These are phyloP conservation scores for Megalopta genalis DNA, from an alignment of 1,140 invertebrate species.

Conservation along the genomic window DNA sequence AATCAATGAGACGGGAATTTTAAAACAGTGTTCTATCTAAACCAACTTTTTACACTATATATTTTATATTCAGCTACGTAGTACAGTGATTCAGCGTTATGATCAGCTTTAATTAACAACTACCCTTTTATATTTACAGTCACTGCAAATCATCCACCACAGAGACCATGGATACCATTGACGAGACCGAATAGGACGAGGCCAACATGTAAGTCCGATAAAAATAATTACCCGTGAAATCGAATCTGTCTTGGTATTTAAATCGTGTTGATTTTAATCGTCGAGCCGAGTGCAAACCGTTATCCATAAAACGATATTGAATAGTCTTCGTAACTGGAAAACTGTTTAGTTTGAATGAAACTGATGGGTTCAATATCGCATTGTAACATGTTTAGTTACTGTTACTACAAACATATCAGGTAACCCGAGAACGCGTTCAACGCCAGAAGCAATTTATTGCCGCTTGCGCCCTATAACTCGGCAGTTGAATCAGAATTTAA, in stretches of 20 bases:
- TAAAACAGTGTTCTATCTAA: no score
- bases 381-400: constrained; percentile 1
- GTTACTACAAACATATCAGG: not conserved
- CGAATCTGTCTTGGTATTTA: not conserved
- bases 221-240: not conserved
- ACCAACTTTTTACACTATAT: no score
- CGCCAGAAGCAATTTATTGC: not conserved
- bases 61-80: no score
- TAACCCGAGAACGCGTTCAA: not conserved
- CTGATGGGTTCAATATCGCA: not conserved
- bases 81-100: not conserved
- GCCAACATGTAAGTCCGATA: constrained; percentile 89
- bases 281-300: not conserved
- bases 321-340: not conserved
- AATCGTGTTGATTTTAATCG: not conserved
- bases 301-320: not conserved
- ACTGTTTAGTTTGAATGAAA: not conserved
- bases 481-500: not conserved
- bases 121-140: constrained; percentile 85
- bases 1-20: no score
- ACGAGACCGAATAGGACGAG: constrained; percentile 91
- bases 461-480: not conserved
- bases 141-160: constrained; percentile 91
- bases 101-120: not conserved
- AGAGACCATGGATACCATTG: constrained; percentile 95